A percentile compares a stretch with the other conserved stretches of the same genome.
phyloP scores from a whole-genome alignment of 2,113 vertebrate species.

The Oncorhynchus kisutch region DNA sequence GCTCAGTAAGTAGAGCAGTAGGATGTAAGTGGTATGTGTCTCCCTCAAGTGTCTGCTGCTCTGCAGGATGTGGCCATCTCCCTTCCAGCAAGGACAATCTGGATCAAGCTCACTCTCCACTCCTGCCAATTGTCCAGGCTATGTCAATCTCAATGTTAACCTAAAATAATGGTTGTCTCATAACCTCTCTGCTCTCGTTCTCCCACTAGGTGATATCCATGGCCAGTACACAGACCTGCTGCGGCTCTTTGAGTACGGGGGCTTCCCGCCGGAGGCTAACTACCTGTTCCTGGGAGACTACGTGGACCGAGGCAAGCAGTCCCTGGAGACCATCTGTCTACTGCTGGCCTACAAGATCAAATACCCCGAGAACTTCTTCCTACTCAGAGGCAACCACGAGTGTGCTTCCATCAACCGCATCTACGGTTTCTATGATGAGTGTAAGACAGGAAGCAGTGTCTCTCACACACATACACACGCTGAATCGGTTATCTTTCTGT shows the following conservation, averaged over 20 bases:
- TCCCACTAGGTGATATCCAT: slow-evolving; percentile 65
- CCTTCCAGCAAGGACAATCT: neutral
- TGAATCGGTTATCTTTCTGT: neutral
- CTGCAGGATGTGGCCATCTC: neutral
- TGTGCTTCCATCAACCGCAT: slow-evolving; percentile 96
- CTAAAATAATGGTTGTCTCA: too few species aligned
- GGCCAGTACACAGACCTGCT: slow-evolving; percentile 85
- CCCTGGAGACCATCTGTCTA: slow-evolving; percentile 93
- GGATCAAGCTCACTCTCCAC: neutral
- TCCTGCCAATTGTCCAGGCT: slow-evolving; percentile 40
- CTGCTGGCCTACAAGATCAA: slow-evolving; percentile 95
- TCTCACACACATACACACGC: neutral
- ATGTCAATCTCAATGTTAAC: too few species aligned
- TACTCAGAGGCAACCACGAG: slow-evolving; percentile 91
- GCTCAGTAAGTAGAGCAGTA: slow-evolving; percentile 1
- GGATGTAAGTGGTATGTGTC: neutral
- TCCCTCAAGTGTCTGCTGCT: neutral
- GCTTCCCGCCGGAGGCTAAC: slow-evolving; percentile 94
- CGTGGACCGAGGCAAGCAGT: slow-evolving; percentile 94
- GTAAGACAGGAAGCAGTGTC: slow-evolving; percentile 70
- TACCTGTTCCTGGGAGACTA: slow-evolving; percentile 96
- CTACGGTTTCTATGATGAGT: slow-evolving; percentile 96
- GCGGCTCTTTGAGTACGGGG: slow-evolving; percentile 92
- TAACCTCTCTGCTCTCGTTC: neutral
- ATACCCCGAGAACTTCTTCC: slow-evolving; percentile 95